A percentile compares a stretch with the other conserved stretches of the same genome.
Conservation (phyloP, 2,888 invertebrate genomes). For the Ceramica pisi region DNA sequence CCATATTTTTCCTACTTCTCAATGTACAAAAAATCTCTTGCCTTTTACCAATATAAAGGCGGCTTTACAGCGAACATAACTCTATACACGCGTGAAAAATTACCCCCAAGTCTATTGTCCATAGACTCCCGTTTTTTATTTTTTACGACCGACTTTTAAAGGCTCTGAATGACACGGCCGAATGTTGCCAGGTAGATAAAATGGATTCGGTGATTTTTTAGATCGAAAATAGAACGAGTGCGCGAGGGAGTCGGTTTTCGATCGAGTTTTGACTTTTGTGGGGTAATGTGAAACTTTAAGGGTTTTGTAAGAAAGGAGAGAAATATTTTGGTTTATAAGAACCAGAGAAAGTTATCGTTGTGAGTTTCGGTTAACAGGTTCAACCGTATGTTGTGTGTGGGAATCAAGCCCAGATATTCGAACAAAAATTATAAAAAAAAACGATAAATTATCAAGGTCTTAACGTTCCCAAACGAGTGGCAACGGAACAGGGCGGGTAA, state of each 20-base stretch:
- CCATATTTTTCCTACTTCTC: not conserved
- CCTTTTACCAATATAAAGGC: conserved; percentile 27
- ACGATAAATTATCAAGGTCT: too few species aligned
- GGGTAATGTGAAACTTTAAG: not conserved
- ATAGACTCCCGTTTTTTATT: conserved; percentile 62
- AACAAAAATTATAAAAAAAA: too few species aligned
- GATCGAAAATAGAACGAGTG: conserved; percentile 43
- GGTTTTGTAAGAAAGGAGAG: not conserved
- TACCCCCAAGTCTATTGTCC: conserved; percentile 67
- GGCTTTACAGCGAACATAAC: conserved; percentile 52
- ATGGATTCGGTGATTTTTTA: conserved; percentile 52
- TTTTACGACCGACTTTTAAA: conserved; percentile 68
- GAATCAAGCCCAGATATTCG: too few species aligned
- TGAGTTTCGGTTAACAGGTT: not conserved
- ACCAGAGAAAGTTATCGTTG: not conserved
- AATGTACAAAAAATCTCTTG: not conserved
- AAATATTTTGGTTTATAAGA: not conserved
- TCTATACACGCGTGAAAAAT: conserved; percentile 70
- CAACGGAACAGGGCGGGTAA: not conserved
- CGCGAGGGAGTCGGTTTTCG: conserved; percentile 8
- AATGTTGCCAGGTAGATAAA: conserved; percentile 66
- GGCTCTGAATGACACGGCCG: conserved; percentile 64
- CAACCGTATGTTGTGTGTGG: too few species aligned
- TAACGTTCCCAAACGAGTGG: too few species aligned
- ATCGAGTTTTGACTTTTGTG: conserved; percentile 24